These are phyloP conservation scores for Micropterix aruncella DNA, from an alignment of 2,888 invertebrate genomes.

Conservation along the genomic window DNA sequence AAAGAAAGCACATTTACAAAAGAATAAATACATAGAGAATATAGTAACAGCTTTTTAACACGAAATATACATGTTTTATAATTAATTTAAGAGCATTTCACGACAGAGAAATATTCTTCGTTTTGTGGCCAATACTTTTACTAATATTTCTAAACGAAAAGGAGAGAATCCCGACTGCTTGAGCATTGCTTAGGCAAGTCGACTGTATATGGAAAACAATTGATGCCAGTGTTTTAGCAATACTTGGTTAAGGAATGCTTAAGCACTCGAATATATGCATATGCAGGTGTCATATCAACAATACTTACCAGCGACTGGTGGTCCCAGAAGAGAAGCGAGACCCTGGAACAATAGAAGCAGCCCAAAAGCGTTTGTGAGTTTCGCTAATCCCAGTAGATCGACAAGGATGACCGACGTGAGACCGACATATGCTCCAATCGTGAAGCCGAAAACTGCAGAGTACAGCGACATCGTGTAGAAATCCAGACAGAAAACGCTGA, in stretches of 20 bases:
- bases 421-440: conserved; percentile 93
- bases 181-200: too few species aligned
- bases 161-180: too few species aligned
- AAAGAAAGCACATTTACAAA: too few species aligned
- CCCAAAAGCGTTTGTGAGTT: conserved; percentile 91
- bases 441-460: conserved; percentile 72
- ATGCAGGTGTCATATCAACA: conserved; percentile 2
- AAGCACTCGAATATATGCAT: too few species aligned
- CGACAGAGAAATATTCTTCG: too few species aligned
- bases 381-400: conserved; percentile 84
- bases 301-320: conserved; percentile 77
- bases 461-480: conserved; percentile 65
- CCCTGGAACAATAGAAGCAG: conserved; percentile 87
- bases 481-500: conserved; percentile 61
- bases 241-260: too few species aligned
- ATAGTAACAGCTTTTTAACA: too few species aligned
- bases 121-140: not conserved
- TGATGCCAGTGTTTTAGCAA: too few species aligned
- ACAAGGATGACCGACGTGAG: conserved; percentile 91
- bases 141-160: not conserved
- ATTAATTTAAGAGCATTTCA: too few species aligned
- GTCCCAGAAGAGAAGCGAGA: conserved; percentile 81
- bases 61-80: too few species aligned
- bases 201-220: not conserved
- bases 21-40: too few species aligned